Base-by-base conservation (phyloP, 2,888 invertebrate genomes). In the Himalopsyche japonica region DNA sequence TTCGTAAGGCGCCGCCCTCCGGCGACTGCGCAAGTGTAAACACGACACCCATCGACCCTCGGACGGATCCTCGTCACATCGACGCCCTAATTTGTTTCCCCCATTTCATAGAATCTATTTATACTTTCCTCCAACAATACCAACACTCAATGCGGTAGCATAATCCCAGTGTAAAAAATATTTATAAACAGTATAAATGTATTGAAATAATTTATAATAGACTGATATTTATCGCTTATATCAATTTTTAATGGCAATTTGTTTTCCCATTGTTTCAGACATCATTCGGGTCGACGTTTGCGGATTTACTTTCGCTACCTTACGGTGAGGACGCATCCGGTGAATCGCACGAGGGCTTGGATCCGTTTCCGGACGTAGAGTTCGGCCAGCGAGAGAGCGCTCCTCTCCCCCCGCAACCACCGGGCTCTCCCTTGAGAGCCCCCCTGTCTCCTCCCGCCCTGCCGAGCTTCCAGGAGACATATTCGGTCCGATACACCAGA, bases 381-480 rank as follows among this genome's bases (percentile, higher is more conserved):
- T 92, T 92, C 88, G 92, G 83, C 83, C 86, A 84, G 70, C 87
- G 87, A 82, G 87, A 85, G 81, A 82, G 92, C 89, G 91, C 92
- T 80, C 92, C 92, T 24, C 87, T 91, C 81, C 91, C 90, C 57
- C 90, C 92, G 84, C 92, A 91, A 20, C 91, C 89, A 18, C 90
- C 90, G 27, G 76, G 87, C 82, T 85, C 84, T 81, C 83, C 78
- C 64, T 79, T 30, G 82, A 76, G 85, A 64, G 86, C 84, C 37
- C 85, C 87, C 78, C 87, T 87, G 79, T 85, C 87, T 80, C 86
- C 90, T 48, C 94, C 94, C 77, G 94, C 95, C 78, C 91, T 97
- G 89, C 97, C 97, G 87, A 97, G 97, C 91, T 97, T 97, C 92
- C 96, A 97, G 92, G 97, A 97, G 91, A 97, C 96, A 37, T 97